Evolutionary conservation across 1,140 invertebrate genomes (phyloP).

Genomic region (Megalopta genalis): DNA sequence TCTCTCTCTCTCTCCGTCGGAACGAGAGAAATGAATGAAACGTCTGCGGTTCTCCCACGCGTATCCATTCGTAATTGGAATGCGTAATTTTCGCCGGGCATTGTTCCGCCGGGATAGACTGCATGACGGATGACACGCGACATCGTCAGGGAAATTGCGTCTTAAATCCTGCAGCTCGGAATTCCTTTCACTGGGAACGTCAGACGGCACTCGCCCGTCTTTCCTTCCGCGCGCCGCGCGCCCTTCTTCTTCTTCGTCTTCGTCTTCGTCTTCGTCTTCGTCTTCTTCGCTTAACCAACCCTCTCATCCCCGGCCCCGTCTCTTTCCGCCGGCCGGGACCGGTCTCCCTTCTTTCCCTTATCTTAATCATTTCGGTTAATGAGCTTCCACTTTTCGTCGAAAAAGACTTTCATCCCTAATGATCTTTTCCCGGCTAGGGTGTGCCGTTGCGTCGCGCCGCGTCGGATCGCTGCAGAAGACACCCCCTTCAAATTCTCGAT

Average conservation of each 20-base stretch:
- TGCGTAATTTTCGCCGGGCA: conserved; percentile 65
- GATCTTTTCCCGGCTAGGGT: conserved; percentile 1
- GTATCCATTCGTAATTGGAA: conserved; percentile 67
- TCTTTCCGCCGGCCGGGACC: conserved; percentile 5
- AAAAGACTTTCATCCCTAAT: conserved; percentile 25
- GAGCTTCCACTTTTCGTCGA: conserved; percentile 29
- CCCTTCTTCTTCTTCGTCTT: not conserved
- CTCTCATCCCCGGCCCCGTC: not conserved
- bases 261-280: not conserved
- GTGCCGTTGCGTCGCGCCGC: too few species aligned
- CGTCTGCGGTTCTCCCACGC: conserved; percentile 49
- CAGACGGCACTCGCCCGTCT: conserved; percentile 18
- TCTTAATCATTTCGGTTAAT: conserved; percentile 40
- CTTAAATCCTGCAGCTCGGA: conserved; percentile 67
- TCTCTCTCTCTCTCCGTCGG: too few species aligned
- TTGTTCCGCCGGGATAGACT: conserved; percentile 52
- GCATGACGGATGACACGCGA: conserved; percentile 66
- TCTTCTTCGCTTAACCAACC: too few species aligned
- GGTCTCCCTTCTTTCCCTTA: conserved; percentile 24
- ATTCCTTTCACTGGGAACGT: conserved; percentile 54
- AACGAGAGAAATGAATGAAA: conserved; percentile 23
- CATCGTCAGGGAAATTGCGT: conserved; percentile 68
- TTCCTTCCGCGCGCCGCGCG: not conserved
- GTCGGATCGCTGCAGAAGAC: too few species aligned
- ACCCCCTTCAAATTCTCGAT: not conserved